Percentiles rank a stretch among this genome's conserved stretches.
Evolutionary conservation across 1,140 invertebrate genomes (phyloP).

Genomic region (Apis dorsata): DNA sequence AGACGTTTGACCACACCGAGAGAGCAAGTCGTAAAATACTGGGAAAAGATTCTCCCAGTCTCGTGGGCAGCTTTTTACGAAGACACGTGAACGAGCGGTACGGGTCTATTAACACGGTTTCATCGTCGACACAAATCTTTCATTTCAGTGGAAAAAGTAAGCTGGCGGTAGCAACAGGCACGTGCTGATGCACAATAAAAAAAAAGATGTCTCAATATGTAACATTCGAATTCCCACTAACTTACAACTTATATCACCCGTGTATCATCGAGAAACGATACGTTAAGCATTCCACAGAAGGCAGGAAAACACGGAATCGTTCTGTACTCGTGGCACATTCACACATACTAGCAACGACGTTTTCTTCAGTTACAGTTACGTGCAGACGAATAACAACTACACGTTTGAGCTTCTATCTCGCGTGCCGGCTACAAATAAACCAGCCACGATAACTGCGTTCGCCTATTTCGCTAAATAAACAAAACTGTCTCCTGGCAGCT

Average conservation of each 20-base stretch:
- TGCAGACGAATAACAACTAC: conserved; percentile 12
- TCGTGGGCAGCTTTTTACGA: conserved; percentile 49
- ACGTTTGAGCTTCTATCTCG: conserved; percentile 7
- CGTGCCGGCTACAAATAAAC: conserved; percentile 18
- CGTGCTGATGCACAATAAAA: conserved; percentile 45
- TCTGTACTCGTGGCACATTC: too few relatives aligned
- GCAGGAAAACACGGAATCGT: background rate
- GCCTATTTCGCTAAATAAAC: conserved; percentile 45
- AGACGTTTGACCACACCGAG: conserved; percentile 17
- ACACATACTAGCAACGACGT: background rate
- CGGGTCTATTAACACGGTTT: conserved; percentile 59
- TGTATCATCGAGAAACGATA: background rate
- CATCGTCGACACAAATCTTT: conserved; percentile 61
- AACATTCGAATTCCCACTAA: conserved; percentile 1
- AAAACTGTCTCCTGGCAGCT: conserved; percentile 34
- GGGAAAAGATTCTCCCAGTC: conserved; percentile 12
- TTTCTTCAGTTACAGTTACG: background rate
- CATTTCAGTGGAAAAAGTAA: conserved; percentile 48
- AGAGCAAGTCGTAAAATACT: conserved; percentile 54
- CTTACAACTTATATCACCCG: background rate
- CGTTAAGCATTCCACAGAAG: background rate
- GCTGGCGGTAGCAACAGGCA: conserved; percentile 24
- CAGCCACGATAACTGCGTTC: conserved; percentile 28
- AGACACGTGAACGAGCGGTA: conserved; percentile 52
- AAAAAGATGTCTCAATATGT: too few relatives aligned